Base-by-base conservation (phyloP, 2,888 invertebrate species). In the Phoronis australis region DNA sequence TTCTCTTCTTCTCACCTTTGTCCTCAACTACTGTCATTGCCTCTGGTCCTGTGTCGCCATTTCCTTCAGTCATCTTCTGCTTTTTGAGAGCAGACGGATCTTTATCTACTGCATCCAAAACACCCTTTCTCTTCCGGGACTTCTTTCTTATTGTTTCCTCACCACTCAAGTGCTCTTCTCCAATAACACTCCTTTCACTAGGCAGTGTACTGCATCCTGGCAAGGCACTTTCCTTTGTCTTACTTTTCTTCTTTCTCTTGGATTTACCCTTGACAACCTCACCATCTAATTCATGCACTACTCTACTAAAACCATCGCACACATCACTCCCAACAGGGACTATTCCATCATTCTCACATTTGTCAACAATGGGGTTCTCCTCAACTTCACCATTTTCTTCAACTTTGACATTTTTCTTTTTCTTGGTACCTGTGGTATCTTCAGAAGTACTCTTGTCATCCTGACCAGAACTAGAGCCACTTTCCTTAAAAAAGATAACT, bases 131-230 rank as follows among this genome's bases (percentile, higher is more conserved):
- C n/a, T 25, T 3, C 22, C 18, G 37, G 15, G 23, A 21, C 37
- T 23, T 42, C 25, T 42, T 27, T 27, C n/a, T 37, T 25, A 18
- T 45, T 24, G 24, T 20, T 23, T 40, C 39, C 21, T 47, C 49
- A 2, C n/a, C 43, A 27, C 21, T 6, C 15, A 38, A 24, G 37
- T 43, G 22, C n/a, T 42, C 35, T 42, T 48, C 44, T 26, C 18
- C 37, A 37, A 50, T 26, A n/a, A n/a, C n/a, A n/a, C 41, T 42
- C 31, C 42, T 54, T 51, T 49, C 47, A 51, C 47, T 52, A 52
- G 48, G 20, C 6, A 2, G 22, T 12, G 20, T 27, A 22, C 38
- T 26, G 27, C 21, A n/a, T 22, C 12, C n/a, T 35, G 35, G 35
- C 35, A 12, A 12, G n/a, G 9, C 21, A 15, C 40, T 15, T 22